These are phyloP conservation scores for Dasyprocta punctata DNA, from an alignment of 2,113 vertebrate genomes.

Conservation along the genomic window DNA sequence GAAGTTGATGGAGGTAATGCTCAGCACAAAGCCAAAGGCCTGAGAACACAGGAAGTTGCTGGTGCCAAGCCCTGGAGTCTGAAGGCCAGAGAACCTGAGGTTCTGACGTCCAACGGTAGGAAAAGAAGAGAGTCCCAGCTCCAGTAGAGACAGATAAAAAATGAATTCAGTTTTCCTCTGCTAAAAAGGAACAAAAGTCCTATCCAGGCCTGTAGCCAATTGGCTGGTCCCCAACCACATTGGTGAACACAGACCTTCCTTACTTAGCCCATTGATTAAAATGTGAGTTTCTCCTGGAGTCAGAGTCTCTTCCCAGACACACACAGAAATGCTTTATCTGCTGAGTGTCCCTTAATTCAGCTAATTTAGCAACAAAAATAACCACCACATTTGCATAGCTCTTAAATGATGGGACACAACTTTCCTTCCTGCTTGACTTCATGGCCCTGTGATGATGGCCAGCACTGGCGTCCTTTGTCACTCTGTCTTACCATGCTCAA, in stretches of 20 bases:
- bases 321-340: not conserved
- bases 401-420: not conserved
- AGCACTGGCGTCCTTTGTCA: not conserved
- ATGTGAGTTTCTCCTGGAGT: not conserved
- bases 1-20: not conserved
- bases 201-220: not conserved
- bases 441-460: fast-evolving
- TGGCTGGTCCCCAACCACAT: too few species aligned
- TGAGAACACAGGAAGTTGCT: not conserved
- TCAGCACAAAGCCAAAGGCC: not conserved
- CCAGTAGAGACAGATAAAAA: not conserved
- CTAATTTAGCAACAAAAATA: not conserved
- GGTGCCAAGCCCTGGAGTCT: not conserved
- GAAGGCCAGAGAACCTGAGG: not conserved
- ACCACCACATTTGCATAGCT: not conserved
- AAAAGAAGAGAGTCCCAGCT: not conserved
- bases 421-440: not conserved
- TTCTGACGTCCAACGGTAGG: not conserved
- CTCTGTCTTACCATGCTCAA: not conserved
- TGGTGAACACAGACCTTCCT: not conserved
- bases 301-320: not conserved
- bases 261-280: not conserved
- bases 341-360: not conserved
- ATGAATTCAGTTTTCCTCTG: not conserved
- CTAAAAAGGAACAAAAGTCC: not conserved